Conservation (phyloP, 2,888 invertebrate genomes). For the Sminthurinus aureus region DNA sequence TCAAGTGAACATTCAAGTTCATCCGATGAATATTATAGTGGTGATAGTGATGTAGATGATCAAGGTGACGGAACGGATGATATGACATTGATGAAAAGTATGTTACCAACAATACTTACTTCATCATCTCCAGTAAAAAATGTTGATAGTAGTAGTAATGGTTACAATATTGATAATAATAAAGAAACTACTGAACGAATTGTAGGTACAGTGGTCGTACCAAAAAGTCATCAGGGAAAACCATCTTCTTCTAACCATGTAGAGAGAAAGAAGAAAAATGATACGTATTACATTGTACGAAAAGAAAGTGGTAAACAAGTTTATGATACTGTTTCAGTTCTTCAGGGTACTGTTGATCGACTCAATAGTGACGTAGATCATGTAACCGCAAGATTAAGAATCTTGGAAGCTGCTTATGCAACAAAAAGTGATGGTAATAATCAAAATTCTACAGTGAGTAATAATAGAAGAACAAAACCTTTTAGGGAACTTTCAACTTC, state of each 20-base stretch:
- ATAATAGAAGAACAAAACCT: conserved; percentile 65
- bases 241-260: not conserved
- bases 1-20: conserved; percentile 52
- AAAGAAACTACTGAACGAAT: not conserved
- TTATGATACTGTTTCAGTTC: conserved; percentile 35
- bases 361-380: conserved; percentile 57
- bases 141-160: not conserved
- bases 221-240: conserved; percentile 5
- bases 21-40: conserved; percentile 60
- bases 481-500: conserved; percentile 69
- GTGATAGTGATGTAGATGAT: conserved; percentile 55
- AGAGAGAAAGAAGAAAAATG: not conserved
- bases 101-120: not conserved
- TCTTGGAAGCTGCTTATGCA: conserved; percentile 56
- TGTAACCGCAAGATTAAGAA: conserved; percentile 55
- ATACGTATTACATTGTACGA: not conserved
- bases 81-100: not conserved
- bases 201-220: not conserved
- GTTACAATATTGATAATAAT: not conserved
- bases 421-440: not conserved
- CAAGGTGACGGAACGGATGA: not conserved
- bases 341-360: conserved; percentile 54
- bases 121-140: not conserved
- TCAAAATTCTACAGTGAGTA: not conserved
- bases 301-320: not conserved